Evolutionary conservation across 92 coral and sea anemone species (phyloP), one percentile per base, ranked within the genome.

Genomic region (Anthopleura xanthogrammica): DNA sequence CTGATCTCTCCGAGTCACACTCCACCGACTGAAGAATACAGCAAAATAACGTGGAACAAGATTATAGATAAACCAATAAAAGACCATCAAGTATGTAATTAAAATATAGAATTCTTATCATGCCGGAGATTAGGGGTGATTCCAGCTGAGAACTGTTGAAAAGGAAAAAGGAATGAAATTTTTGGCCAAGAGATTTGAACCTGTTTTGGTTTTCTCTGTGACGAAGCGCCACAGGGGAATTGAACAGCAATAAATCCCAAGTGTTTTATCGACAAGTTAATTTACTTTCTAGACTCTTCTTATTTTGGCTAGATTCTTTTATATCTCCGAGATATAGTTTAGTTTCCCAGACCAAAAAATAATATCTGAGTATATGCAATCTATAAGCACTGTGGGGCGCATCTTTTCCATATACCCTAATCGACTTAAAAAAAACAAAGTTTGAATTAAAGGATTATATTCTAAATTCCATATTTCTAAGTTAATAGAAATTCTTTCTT

Each of bases 1-100:
- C 36, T 0, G 0, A 29, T 29, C 36, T 40, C 52, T 14, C 11
- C 82, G 40, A 62, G 83, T 58, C 71, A 66, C 64, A 68, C 84
- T 60, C 70, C 77, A 81, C 46, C 52, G 64, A 14, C 46, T 71
- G 64, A 14, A 20, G 57, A 41, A 39, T 68, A 70, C 84, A 50
- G 7, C 14, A 66, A 70, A 66, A 81, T 48, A 68, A 81, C 77
- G 23, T 13, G 22, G 77, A 81, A 81, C 83, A 66, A 81, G 84
- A 81, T 81, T 81, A 81, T 16, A 42, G 84, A 66, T 81, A 81
- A 81, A 81, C 29, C 84, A 60, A 81, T 81, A 81, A 79, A 81
- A 40, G 13, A 70, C 78, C 77, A 68, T 50, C 64, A 36, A 70
- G 52, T 68, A 81, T 70, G 84, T 77, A 81, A 81, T 81, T 52